Evolutionary conservation across 2,797 vertebrate genomes (phyloP), one percentile per base, ranked within the genome.

Genomic region (Triplophysa yarkandensis): DNA sequence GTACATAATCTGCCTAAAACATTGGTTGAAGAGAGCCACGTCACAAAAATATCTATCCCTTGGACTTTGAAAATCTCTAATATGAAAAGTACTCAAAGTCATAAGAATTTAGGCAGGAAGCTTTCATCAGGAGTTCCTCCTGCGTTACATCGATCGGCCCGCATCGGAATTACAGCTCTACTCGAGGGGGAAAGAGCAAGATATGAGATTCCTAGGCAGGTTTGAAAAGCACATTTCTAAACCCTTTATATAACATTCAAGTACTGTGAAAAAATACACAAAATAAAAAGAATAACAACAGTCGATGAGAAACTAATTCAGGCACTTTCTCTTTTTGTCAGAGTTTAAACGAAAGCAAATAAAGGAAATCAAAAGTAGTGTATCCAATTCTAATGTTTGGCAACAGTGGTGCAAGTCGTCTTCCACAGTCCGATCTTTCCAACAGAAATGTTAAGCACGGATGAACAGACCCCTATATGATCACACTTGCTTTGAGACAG

Each of bases 271-370:
- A 88, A 62, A 83, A 87, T 65, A 70, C 67, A 32, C 64, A 14
- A 76, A 77, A 60, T 83, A 90, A 93, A 92, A 86, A 92, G 4
- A 84, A 81, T 90, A 93, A 94, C 92, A 93, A 94, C 92, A 94
- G 93, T 93, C 91, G 85, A 92, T 93, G 93, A 92, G 92, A 95
- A 94, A 94, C 93, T 86, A 96, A 94, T 93, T 96, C 95, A 99
- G 98, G 98, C 98, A 99, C 98, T 99, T 99, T 96, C 93, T 95
- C 91, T 94, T 90, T 89, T 28, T 28, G 46, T 91, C 87, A 58
- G 90, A 90, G 89, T 92, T 94, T 93, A 83, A 84, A 84, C 82
- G 82, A 81, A 81, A 78, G 80, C 80, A 83, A 86, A 88, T 74
- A 69, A 64, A 19, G 62, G 81, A 72, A 82, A 83, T 82, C 83